A percentile compares a stretch with the other conserved stretches of the same genome.
Evolutionary conservation across 2,888 invertebrate genomes (phyloP).

Genomic region (Eupeodes luniger): DNA sequence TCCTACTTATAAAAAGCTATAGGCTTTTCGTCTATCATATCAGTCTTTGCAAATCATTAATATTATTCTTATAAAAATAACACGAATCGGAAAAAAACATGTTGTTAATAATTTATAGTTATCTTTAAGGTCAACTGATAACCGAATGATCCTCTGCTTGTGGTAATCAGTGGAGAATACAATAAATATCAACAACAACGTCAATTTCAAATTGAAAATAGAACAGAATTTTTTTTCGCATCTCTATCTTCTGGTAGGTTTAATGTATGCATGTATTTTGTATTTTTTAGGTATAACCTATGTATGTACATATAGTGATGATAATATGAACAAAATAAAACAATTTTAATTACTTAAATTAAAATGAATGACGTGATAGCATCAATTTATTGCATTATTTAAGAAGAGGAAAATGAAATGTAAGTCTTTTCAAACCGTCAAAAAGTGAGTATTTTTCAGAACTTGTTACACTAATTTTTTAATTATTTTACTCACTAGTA

Average conservation of each 20-base stretch:
- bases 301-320: no score
- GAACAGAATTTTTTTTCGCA: background rate
- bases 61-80: background rate
- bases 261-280: background rate
- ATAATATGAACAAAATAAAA: no score
- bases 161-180: slow-evolving; percentile 18
- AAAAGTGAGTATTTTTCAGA: no score
- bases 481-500: no score
- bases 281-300: background rate
- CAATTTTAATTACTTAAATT: no score
- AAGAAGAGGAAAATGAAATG: no score
- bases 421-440: no score
- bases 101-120: slow-evolving; percentile 1
- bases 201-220: slow-evolving; percentile 5
- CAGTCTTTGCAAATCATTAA: background rate
- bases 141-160: slow-evolving; percentile 21
- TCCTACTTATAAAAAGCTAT: no score
- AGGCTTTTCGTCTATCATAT: no score
- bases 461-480: no score
- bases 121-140: slow-evolving; percentile 22
- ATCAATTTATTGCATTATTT: no score
- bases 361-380: no score
- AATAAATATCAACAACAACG: background rate
- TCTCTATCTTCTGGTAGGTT: background rate
- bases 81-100: slow-evolving; percentile 18